Evolutionary conservation across 1,140 invertebrate genomes (phyloP).

Genomic region (Diorhabda carinulata): DNA sequence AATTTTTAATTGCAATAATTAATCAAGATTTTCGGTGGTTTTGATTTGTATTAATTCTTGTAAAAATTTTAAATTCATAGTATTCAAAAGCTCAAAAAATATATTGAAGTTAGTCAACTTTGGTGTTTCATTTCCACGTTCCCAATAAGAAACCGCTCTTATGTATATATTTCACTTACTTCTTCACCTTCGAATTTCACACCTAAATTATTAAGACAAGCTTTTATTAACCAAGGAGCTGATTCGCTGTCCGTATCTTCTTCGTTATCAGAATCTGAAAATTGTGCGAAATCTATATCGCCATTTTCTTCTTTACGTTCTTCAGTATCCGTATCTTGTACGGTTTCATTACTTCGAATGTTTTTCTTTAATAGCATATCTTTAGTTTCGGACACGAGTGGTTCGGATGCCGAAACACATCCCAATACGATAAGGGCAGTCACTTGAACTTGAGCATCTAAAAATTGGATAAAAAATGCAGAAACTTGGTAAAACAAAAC

Average conservation of each 20-base stretch:
- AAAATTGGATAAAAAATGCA: conserved; percentile 15
- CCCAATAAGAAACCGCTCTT: no score
- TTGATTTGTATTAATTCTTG: no score
- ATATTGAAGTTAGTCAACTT: no score
- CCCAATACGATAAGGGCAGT: conserved; percentile 73
- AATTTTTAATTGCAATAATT: no score
- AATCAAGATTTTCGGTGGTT: no score
- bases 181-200: conserved; percentile 37
- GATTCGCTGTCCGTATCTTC: conserved; percentile 10
- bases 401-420: conserved; percentile 64
- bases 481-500: no score
- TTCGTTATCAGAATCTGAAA: conserved; percentile 27
- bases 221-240: conserved; percentile 54
- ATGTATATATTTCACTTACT: no score
- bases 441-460: conserved; percentile 71
- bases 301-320: conserved; percentile 13
- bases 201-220: conserved; percentile 55
- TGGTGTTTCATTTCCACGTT: no score
- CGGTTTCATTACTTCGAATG: background rate
- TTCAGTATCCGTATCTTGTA: background rate
- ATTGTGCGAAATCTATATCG: conserved; percentile 34
- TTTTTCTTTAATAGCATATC: conserved; percentile 42
- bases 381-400: conserved; percentile 54
- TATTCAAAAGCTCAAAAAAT: no score
- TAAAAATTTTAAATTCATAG: no score